A percentile compares a stretch with the other conserved stretches of the same genome.
Evolutionary conservation across 1,140 invertebrate species (phyloP).

Genomic region (Panulirus ornatus): DNA sequence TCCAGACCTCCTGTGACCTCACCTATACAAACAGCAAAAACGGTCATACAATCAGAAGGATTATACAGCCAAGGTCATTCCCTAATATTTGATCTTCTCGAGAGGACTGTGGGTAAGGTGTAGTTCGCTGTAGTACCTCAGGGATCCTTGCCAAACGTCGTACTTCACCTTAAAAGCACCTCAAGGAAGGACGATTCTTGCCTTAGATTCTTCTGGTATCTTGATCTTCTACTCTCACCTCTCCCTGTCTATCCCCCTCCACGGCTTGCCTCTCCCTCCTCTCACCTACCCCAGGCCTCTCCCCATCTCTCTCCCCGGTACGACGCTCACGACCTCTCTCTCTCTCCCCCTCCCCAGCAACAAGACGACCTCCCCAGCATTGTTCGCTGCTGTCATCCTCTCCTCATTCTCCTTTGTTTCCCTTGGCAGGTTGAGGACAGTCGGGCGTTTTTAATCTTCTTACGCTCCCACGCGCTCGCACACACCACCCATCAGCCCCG

Average conservation of each 20-base stretch:
- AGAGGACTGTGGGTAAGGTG: neutral
- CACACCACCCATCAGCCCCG: too few relatives aligned
- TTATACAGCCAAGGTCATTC: neutral
- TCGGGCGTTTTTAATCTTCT: too few relatives aligned
- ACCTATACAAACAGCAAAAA: neutral
- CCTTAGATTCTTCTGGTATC: neutral
- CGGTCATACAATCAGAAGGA: neutral
- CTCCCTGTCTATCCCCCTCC: neutral
- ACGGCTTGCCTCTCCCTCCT: neutral
- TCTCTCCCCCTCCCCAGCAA: neutral
- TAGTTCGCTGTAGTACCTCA: neutral
- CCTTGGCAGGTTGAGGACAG: too few relatives aligned
- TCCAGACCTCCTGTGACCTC: too few relatives aligned
- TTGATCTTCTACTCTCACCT: neutral
- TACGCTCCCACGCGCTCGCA: too few relatives aligned
- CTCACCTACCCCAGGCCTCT: neutral
- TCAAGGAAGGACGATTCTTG: neutral
- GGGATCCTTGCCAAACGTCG: neutral
- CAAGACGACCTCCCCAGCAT: too few relatives aligned
- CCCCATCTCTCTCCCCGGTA: neutral
- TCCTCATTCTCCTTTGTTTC: too few relatives aligned
- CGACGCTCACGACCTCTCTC: neutral
- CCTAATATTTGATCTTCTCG: neutral
- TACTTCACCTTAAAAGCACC: neutral
- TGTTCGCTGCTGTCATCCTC: too few relatives aligned